phyloP scores from a whole-genome alignment of 1,140 invertebrate genomes.

The Cydia pomonella region DNA sequence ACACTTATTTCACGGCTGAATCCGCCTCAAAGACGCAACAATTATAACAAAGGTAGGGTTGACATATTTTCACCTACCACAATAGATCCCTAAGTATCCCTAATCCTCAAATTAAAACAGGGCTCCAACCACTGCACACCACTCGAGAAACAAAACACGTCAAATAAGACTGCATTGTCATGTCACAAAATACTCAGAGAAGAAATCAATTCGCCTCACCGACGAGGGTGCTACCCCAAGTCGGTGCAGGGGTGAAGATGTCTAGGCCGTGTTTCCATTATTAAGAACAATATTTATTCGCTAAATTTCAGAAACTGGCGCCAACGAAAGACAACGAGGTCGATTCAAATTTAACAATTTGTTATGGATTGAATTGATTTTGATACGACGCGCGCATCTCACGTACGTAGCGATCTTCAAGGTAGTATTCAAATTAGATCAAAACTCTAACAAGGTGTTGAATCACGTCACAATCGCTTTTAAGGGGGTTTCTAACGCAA shows the following conservation, averaged over 20 bases:
- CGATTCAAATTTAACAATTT: no score
- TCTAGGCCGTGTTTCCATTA: slow-evolving; percentile 47
- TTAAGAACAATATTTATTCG: not conserved
- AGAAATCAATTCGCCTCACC: slow-evolving; percentile 65
- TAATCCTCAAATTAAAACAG: slow-evolving; percentile 36
- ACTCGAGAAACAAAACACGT: slow-evolving; percentile 54
- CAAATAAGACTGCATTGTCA: slow-evolving; percentile 44
- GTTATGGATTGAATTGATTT: no score
- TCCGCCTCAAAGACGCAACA: not conserved
- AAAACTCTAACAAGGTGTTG: no score
- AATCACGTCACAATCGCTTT: no score
- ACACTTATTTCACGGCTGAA: no score
- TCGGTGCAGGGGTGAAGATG: slow-evolving; percentile 50
- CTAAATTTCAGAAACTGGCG: slow-evolving; percentile 35
- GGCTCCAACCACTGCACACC: slow-evolving; percentile 37
- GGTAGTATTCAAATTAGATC: no score
- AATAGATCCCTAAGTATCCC: slow-evolving; percentile 31
- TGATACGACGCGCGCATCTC: no score
- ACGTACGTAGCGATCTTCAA: no score
- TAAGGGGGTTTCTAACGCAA: no score
- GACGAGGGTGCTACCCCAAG: slow-evolving; percentile 52
- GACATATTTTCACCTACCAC: not conserved
- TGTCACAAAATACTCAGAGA: slow-evolving; percentile 45
- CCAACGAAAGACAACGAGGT: not conserved
- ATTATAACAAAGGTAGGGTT: not conserved